Percentiles rank a stretch among this genome's conserved stretches.
Evolutionary conservation across 2,888 invertebrate genomes (phyloP).

Genomic region (Parochlus steinenii): DNA sequence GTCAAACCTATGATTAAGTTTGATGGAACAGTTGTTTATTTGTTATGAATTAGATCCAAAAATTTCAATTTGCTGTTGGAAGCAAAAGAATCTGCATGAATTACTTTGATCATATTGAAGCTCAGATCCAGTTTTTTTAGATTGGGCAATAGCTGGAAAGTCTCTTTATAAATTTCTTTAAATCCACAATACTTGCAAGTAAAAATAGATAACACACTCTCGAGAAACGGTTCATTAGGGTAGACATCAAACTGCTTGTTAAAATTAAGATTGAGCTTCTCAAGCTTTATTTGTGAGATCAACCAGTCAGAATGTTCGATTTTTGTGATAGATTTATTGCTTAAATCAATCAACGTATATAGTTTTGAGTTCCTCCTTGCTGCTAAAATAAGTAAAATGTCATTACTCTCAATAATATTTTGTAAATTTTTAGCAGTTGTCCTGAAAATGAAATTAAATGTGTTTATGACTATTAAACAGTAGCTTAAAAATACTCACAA

Average conservation of each 20-base stretch:
- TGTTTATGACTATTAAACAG: no score
- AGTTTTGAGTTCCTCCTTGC: no score
- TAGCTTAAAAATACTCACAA: no score
- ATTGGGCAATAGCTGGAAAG: conserved; percentile 3
- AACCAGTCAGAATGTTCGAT: conserved; percentile 6
- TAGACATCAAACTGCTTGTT: conserved; percentile 2
- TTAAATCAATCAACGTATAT: conserved; percentile 12
- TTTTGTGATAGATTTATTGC: conserved; percentile 10
- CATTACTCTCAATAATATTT: no score
- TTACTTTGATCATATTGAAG: conserved; percentile 4
- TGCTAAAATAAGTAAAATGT: no score
- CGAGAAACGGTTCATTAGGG: conserved; percentile 5
- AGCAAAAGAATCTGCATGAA: conserved; percentile 5
- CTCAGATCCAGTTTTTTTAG: conserved; percentile 2
- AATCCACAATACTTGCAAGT: conserved; percentile 8
- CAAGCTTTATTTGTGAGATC: conserved; percentile 2
- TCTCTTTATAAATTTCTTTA: conserved; percentile 3
- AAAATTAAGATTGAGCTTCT: conserved; percentile 2
- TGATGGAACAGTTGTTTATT: not conserved
- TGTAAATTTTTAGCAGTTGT: no score
- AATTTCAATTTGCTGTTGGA: conserved; percentile 1
- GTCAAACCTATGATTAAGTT: not conserved
- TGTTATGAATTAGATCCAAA: conserved; percentile 6
- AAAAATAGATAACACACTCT: conserved; percentile 1
- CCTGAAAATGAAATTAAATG: no score